These are phyloP conservation scores for Odontamblyopus lacepedii DNA, from an alignment of 2,797 vertebrate genomes.

Conservation along the genomic window DNA sequence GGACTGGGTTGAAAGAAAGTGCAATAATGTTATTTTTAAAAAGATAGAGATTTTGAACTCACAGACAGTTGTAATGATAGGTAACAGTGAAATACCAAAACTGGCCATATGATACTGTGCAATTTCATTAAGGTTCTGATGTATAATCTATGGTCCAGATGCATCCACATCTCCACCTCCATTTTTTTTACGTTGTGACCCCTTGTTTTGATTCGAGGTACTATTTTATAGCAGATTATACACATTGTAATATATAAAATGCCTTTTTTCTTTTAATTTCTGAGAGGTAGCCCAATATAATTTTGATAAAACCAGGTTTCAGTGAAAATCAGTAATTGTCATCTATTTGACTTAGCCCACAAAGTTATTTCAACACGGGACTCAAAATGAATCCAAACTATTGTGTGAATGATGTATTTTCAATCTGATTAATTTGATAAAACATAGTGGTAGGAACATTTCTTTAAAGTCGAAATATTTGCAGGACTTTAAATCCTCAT, in stretches of 20 bases:
- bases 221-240: neutral
- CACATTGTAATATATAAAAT: neutral
- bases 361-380: no score
- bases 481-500: no score
- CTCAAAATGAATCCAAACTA: no score
- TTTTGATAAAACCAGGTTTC: neutral
- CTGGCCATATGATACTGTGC: neutral
- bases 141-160: neutral
- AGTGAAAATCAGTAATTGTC: neutral
- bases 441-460: no score
- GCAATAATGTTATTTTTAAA: constrained; percentile 2
- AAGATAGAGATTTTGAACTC: neutral
- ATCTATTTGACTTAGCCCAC: no score
- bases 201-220: neutral
- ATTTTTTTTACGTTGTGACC: neutral
- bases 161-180: neutral
- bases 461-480: no score
- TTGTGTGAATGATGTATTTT: no score
- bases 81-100: neutral
- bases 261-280: neutral
- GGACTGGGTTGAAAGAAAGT: neutral
- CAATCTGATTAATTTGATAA: no score
- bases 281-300: neutral
- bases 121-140: neutral
- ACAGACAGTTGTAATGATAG: neutral